A percentile compares a stretch with the other conserved stretches of the same genome.
phyloP scores from a whole-genome alignment of 2,113 vertebrate species.

The Pyrgilauda ruficollis region DNA sequence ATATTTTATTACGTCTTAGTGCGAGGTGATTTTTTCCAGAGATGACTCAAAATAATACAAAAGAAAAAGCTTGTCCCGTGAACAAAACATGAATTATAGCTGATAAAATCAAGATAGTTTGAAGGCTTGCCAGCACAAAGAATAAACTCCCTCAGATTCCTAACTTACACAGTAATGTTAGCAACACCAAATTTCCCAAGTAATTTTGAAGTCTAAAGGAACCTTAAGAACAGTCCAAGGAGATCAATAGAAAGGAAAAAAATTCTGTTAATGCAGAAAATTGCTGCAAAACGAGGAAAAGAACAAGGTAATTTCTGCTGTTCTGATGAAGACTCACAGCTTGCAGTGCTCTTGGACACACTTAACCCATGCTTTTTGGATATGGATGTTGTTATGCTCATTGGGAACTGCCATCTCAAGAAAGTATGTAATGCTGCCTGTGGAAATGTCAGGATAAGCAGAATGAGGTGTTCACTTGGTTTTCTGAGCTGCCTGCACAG shows the following conservation, averaged over 20 bases:
- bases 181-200: constrained; percentile 23
- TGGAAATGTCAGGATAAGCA: constrained; percentile 13
- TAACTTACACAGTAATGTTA: constrained; percentile 43
- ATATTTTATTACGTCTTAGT: constrained; percentile 58
- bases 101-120: constrained; percentile 68
- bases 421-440: background rate
- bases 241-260: constrained; percentile 25
- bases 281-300: constrained; percentile 9
- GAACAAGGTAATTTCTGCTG: constrained; percentile 33
- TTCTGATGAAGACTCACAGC: background rate
- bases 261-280: background rate
- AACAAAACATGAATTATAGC: constrained; percentile 63
- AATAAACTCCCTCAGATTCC: constrained; percentile 57
- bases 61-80: constrained; percentile 58
- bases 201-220: constrained; percentile 47
- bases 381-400: background rate
- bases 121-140: constrained; percentile 61
- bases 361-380: background rate
- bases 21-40: constrained; percentile 67
- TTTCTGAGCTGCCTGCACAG: background rate
- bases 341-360: background rate
- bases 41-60: constrained; percentile 66
- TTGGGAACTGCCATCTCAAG: constrained; percentile 3
- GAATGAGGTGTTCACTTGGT: background rate
- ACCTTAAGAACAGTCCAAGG: constrained; percentile 32